Percentiles rank a stretch among this genome's conserved stretches.
Evolutionary conservation across 1,140 invertebrate species (phyloP).

Genomic region (Drosophila orosa): DNA sequence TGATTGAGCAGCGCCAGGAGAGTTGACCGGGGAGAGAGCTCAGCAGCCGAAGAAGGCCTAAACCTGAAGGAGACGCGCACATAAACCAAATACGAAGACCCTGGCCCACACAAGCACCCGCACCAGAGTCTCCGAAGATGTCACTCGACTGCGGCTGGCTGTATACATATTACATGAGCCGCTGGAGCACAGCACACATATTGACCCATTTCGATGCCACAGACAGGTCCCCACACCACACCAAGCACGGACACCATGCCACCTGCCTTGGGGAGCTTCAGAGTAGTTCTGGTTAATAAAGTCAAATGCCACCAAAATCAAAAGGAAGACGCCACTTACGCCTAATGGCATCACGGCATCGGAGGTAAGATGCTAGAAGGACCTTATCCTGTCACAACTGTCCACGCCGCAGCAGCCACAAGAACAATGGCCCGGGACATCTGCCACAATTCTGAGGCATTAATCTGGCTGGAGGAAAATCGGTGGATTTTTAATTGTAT

Average conservation of each 20-base stretch:
- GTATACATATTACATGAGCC: slow-evolving; percentile 76
- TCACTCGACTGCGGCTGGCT: slow-evolving; percentile 57
- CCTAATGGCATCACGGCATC: slow-evolving; percentile 69
- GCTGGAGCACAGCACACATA: slow-evolving; percentile 38
- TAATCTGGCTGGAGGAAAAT: slow-evolving; percentile 33
- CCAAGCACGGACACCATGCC: not conserved
- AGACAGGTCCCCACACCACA: slow-evolving; percentile 41
- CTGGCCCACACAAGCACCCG: not conserved
- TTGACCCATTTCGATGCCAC: slow-evolving; percentile 69
- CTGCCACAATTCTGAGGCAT: slow-evolving; percentile 3
- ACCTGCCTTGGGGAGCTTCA: slow-evolving; percentile 29
- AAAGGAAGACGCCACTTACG: slow-evolving; percentile 80
- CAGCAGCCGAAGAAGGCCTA: slow-evolving; percentile 34
- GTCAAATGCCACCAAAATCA: slow-evolving; percentile 81
- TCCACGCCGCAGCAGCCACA: slow-evolving; percentile 15
- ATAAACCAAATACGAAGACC: slow-evolving; percentile 64
- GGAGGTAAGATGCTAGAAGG: slow-evolving; percentile 27
- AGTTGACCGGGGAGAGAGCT: slow-evolving; percentile 21
- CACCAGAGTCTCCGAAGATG: slow-evolving; percentile 59
- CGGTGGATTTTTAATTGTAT: slow-evolving; percentile 77
- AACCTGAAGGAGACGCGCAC: slow-evolving; percentile 46
- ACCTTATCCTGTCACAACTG: slow-evolving; percentile 17
- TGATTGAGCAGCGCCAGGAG: slow-evolving; percentile 64
- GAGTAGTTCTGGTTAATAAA: slow-evolving; percentile 74
- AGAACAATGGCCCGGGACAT: slow-evolving; percentile 37